A percentile compares a stretch with the other conserved stretches of the same genome.
These are phyloP conservation scores for Rhogogaster chlorosoma DNA, from an alignment of 2,888 invertebrate species.

Conservation along the genomic window DNA sequence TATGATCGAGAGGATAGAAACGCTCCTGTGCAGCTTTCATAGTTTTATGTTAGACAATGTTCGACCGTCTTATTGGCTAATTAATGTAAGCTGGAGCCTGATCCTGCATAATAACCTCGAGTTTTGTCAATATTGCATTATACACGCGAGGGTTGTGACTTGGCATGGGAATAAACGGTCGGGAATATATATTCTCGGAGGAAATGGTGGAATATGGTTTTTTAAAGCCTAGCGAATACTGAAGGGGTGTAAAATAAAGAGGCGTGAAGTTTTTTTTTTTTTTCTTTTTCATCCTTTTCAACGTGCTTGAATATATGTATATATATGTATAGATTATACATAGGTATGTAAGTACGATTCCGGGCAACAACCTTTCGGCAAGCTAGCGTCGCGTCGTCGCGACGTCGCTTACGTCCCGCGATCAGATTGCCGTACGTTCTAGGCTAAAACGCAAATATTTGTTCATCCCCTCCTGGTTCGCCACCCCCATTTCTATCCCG, in stretches of 20 bases:
- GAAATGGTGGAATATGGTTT: background rate
- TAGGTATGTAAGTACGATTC: background rate
- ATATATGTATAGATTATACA: no score
- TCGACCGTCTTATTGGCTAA: background rate
- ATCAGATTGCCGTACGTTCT: background rate
- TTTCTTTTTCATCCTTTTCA: background rate
- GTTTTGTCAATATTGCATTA: background rate
- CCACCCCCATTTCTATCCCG: background rate
- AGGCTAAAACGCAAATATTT: constrained; percentile 16
- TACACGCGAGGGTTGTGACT: background rate
- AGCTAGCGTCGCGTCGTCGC: background rate
- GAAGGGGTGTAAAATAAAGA: background rate
- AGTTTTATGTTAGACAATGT: background rate
- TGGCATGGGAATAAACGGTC: background rate
- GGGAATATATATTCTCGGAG: background rate
- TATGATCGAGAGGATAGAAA: background rate
- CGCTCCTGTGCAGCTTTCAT: background rate
- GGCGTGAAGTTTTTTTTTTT: background rate
- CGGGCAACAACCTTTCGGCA: background rate
- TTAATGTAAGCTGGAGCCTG: background rate
- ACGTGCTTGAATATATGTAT: background rate
- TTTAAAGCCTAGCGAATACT: background rate
- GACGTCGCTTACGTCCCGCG: background rate
- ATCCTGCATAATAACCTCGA: background rate
- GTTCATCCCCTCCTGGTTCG: background rate